phyloP scores from a whole-genome alignment of 2,113 vertebrate species.

The Heliornis fulica region DNA sequence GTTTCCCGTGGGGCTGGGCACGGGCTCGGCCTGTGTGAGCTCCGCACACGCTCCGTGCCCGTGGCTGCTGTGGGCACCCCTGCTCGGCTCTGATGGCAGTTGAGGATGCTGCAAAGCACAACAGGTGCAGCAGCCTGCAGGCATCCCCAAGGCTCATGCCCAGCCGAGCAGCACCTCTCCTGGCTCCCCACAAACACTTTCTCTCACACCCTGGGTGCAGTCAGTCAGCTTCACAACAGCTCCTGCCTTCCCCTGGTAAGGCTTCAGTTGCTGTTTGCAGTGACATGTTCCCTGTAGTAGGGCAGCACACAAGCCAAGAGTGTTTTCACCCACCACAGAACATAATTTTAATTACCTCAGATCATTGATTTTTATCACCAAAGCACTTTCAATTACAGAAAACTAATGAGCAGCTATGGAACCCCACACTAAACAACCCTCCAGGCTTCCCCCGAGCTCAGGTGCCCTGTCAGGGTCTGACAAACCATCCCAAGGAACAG shows the following conservation, averaged over 20 bases:
- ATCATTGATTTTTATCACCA: constrained; percentile 61
- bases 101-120: neutral
- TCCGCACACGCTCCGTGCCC: fast-evolving
- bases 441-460: neutral
- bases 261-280: neutral
- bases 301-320: neutral
- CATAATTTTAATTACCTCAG: constrained; percentile 34
- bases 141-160: fast-evolving
- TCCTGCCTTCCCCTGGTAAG: neutral
- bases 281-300: neutral
- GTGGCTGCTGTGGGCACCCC: neutral
- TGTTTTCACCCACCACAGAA: neutral
- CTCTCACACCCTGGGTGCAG: neutral
- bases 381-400: constrained; percentile 40
- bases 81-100: fast-evolving
- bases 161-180: neutral
- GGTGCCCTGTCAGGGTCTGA: fast-evolving
- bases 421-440: neutral
- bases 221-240: neutral
- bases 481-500: neutral
- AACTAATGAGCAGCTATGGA: constrained; percentile 14
- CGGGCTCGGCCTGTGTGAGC: fast-evolving
- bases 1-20: fast-evolving
- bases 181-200: neutral
- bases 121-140: neutral